Conservation (phyloP, 2,888 invertebrate genomes). For the Thecophora atra region DNA sequence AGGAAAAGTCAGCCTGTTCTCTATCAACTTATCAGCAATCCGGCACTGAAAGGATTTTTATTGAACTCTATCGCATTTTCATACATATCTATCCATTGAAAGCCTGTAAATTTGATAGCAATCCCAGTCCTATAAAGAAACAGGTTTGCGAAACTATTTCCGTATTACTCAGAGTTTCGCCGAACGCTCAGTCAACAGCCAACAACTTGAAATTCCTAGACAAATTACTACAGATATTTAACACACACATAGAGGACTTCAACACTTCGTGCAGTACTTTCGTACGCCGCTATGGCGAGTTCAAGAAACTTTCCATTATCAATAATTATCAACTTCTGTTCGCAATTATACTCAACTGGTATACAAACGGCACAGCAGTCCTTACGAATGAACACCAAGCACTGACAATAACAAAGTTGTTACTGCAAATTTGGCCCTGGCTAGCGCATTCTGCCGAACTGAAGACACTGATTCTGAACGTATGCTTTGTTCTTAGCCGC, state of each 20-base stretch:
- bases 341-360: conserved; percentile 59
- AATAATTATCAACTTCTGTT: conserved; percentile 55
- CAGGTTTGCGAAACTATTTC: conserved; percentile 57
- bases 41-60: conserved; percentile 44
- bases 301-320: conserved; percentile 55
- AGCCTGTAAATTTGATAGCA: conserved; percentile 49
- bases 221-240: conserved; percentile 51
- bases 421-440: conserved; percentile 62
- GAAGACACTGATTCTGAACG: conserved; percentile 52
- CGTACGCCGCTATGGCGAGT: conserved; percentile 58
- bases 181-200: conserved; percentile 50
- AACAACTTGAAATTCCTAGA: conserved; percentile 50
- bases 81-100: conserved; percentile 48
- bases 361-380: conserved; percentile 50
- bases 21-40: conserved; percentile 1
- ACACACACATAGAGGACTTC: conserved; percentile 53
- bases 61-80: conserved; percentile 51
- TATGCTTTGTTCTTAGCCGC: conserved; percentile 57
- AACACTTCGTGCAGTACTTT: conserved; percentile 54
- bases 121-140: conserved; percentile 48
- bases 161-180: conserved; percentile 56
- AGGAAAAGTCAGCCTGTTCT: background rate
- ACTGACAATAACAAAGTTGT: conserved; percentile 47
- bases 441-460: conserved; percentile 56
- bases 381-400: conserved; percentile 53